These are phyloP conservation scores for Acridotheres tristis DNA, from an alignment of 2,797 vertebrate species.

Conservation along the genomic window DNA sequence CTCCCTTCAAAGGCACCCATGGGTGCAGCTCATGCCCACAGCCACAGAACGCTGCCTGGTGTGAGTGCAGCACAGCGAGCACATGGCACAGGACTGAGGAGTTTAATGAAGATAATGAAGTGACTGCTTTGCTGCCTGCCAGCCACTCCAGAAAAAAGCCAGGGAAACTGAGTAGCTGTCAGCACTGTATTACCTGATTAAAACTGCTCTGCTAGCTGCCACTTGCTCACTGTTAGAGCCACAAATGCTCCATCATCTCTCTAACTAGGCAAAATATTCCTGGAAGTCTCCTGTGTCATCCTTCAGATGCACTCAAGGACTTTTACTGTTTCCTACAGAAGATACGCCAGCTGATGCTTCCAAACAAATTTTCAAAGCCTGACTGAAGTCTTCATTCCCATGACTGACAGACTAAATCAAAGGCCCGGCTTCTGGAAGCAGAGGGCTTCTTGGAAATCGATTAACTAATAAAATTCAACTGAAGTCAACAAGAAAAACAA, in stretches of 20 bases:
- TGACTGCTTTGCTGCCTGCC: background rate
- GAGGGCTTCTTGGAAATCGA: background rate
- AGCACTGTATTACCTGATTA: slow-evolving; percentile 2
- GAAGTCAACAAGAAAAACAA: background rate
- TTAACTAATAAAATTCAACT: background rate
- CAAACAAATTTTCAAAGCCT: background rate
- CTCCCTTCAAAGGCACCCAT: background rate
- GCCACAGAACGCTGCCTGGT: background rate
- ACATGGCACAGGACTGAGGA: background rate
- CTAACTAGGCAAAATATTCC: background rate
- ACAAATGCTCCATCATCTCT: background rate
- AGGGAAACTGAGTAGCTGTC: background rate
- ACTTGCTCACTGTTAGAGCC: background rate
- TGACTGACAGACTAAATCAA: background rate
- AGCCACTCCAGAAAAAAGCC: background rate
- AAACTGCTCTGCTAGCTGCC: background rate
- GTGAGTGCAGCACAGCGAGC: rapidly evolving
- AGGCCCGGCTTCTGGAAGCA: background rate
- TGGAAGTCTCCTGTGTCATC: background rate
- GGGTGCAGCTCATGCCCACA: background rate
- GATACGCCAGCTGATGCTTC: background rate
- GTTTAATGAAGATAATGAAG: background rate
- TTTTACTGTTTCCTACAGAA: rapidly evolving
- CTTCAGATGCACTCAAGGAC: background rate
- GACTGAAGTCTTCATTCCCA: background rate